A percentile compares a stretch with the other conserved stretches of the same genome.
Evolutionary conservation across 1,140 invertebrate genomes (phyloP).

Genomic region (Pseudomyrmex flavicornis): DNA sequence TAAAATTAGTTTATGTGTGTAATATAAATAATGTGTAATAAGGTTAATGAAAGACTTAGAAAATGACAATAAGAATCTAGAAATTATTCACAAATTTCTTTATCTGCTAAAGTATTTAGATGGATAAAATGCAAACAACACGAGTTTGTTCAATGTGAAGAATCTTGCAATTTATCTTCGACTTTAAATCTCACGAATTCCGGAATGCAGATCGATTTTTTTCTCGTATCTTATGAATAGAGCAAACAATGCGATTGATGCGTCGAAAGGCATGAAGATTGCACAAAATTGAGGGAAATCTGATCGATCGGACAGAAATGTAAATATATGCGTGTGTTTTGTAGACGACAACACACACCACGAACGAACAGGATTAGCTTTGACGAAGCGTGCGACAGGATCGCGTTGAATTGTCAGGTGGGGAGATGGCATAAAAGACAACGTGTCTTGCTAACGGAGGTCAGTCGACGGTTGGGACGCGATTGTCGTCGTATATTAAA

Average conservation of each 20-base stretch:
- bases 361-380: slow-evolving; percentile 13
- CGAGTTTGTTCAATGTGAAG: no score
- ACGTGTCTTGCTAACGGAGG: slow-evolving; percentile 20
- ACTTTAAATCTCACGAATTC: neutral
- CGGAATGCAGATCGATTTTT: neutral
- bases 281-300: neutral
- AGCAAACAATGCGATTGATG: slow-evolving; percentile 8
- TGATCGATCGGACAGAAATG: neutral
- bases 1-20: no score
- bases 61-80: no score
- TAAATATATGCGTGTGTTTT: neutral
- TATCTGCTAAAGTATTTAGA: neutral
- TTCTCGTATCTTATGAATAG: neutral
- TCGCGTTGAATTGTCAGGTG: slow-evolving; percentile 28
- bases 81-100: no score
- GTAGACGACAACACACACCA: neutral
- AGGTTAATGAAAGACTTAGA: no score
- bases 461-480: slow-evolving; percentile 42
- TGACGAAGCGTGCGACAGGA: neutral
- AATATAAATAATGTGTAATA: no score
- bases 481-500: neutral
- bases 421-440: slow-evolving; percentile 71
- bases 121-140: no score
- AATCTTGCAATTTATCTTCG: neutral
- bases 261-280: slow-evolving; percentile 3